Percentiles rank a stretch among this genome's conserved stretches.
These are phyloP conservation scores for Drosophila mayaguana DNA, from an alignment of 2,888 invertebrate genomes.

Conservation along the genomic window DNA sequence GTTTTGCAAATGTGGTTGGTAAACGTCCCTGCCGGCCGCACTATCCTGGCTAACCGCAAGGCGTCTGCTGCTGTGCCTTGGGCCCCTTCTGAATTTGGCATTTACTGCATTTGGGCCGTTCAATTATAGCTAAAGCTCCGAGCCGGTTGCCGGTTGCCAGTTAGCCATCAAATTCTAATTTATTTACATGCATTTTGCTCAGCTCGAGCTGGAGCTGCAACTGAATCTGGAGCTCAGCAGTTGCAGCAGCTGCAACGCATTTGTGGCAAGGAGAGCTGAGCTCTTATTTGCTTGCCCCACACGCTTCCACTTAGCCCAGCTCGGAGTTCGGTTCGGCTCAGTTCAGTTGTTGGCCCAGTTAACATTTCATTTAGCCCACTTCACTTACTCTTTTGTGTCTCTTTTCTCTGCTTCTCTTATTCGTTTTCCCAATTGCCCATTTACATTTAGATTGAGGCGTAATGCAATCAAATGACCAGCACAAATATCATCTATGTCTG, in stretches of 20 bases:
- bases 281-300: conserved; percentile 62
- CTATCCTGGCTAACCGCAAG: conserved; percentile 18
- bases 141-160: conserved; percentile 24
- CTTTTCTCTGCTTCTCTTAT: conserved; percentile 12
- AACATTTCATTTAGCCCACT: conserved; percentile 16
- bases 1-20: conserved; percentile 39
- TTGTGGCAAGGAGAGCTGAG: conserved; percentile 45
- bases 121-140: conserved; percentile 47
- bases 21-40: conserved; percentile 11
- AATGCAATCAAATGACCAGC: conserved; percentile 60
- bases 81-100: conserved; percentile 24
- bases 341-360: conserved; percentile 52
- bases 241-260: conserved; percentile 45
- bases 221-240: conserved; percentile 18
- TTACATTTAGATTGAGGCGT: conserved; percentile 73
- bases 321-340: conserved; percentile 1
- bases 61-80: conserved; percentile 23
- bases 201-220: conserved; percentile 10
- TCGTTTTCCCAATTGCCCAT: conserved; percentile 54
- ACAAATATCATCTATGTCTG: conserved; percentile 30
- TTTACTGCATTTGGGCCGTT: conserved; percentile 53
- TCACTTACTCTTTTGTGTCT: background rate
- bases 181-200: conserved; percentile 69
- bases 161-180: conserved; percentile 67
- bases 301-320: conserved; percentile 1